Evolutionary conservation across 2,113 vertebrate genomes (phyloP), one percentile per base, ranked within the genome.

Genomic region (Hipposideros armiger): DNA sequence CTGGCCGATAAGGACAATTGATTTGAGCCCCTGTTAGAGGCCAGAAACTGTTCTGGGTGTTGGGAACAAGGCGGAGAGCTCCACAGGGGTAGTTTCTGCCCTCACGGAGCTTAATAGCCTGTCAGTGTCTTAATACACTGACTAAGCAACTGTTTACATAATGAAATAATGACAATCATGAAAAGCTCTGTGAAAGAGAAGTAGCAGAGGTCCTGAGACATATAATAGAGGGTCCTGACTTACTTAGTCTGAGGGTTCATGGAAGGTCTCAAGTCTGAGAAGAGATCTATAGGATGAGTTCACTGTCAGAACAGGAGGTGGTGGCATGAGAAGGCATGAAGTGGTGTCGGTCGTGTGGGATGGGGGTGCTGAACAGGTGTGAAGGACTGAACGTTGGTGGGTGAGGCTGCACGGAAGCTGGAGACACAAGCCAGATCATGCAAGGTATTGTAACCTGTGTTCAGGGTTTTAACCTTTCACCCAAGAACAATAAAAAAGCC

Each of bases 261-360:
- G 26, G 56, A 42, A 28, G 50, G 11, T 40, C 76, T 70, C 52
- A 50, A 13, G 66, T 11, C 36, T 42, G 32, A 50, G 73, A n/a
- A 45, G 64, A 73, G 11, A 24, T 42, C 4, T 7, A 24, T 36
- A 60, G 52, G 40, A 89, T 17, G 1, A 36, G 36, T 8, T 81
- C 15, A 1, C 26, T 36, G 82, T 66, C 40, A 5, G 22, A 17
- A 54, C 47, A 90, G 26, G 13, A 8, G 4, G 4, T 2, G 22
- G 20, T 7, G 11, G 16, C 2, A 7, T 0, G 20, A 84, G 50
- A 56, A 54, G n/a, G 42, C 24, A 13, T 40, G 11, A 64, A 40
- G 28, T 22, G 24, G 54, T n/a, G 54, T n/a, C n/a, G 4, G 8
- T 9, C 1, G 1, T 0, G 4, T 30, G 1, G 66, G 4, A 30